Percentiles rank a stretch among this genome's conserved stretches.
Conservation (phyloP, 2,888 invertebrate genomes). For the Watsonalla cultraria region DNA sequence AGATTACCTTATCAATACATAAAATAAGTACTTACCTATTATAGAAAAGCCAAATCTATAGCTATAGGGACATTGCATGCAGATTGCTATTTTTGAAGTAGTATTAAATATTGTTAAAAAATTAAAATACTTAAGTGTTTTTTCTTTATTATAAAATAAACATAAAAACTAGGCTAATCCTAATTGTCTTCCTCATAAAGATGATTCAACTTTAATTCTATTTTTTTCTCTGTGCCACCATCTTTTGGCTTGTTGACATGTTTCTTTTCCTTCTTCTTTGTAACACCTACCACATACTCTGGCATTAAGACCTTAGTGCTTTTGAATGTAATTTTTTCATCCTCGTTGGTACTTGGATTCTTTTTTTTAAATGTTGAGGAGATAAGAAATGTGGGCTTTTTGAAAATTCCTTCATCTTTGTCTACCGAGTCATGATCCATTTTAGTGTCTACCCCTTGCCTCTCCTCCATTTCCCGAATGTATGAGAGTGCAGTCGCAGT, state of each 20-base stretch:
- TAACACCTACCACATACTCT: slow-evolving; percentile 88
- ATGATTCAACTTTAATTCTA: slow-evolving; percentile 66
- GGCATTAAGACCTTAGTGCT: slow-evolving; percentile 88
- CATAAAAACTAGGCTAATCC: slow-evolving; percentile 10
- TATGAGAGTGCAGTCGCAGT: slow-evolving; percentile 88
- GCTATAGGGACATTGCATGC: no score
- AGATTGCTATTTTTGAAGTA: no score
- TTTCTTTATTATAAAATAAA: slow-evolving; percentile 7
- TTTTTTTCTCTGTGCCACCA: slow-evolving; percentile 32
- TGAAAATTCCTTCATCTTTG: slow-evolving; percentile 39
- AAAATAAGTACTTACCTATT: no score
- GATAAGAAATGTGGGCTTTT: slow-evolving; percentile 60
- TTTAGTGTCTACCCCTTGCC: slow-evolving; percentile 36
- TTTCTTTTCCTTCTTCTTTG: slow-evolving; percentile 72
- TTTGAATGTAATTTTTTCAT: slow-evolving; percentile 72
- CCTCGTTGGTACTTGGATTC: slow-evolving; percentile 2
- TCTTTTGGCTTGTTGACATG: slow-evolving; percentile 21
- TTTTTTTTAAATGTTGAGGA: slow-evolving; percentile 51
- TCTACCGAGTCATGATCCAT: slow-evolving; percentile 47
- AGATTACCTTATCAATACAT: no score
- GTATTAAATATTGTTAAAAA: no score
- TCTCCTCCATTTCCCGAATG: slow-evolving; percentile 82
- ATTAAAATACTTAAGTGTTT: neutral
- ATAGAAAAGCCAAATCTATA: no score
- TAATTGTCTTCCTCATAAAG: slow-evolving; percentile 62